A percentile compares a stretch with the other conserved stretches of the same genome.
These are phyloP conservation scores for Stenichneumon culpator DNA, from an alignment of 2,888 invertebrate species.

Conservation along the genomic window DNA sequence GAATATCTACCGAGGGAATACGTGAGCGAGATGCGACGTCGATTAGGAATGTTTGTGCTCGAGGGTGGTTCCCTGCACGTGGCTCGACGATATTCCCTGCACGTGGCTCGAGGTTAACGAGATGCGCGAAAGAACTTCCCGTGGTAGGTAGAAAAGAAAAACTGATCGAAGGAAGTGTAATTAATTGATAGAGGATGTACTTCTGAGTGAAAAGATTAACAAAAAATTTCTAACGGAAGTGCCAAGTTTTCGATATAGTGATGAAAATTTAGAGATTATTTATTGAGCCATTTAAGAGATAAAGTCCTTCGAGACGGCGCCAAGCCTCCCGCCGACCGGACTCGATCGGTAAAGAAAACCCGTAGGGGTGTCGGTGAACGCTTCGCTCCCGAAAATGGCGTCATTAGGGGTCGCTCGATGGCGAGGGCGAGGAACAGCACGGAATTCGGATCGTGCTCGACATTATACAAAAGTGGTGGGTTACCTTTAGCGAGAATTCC, in stretches of 20 bases:
- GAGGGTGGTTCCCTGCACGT: constrained; percentile 17
- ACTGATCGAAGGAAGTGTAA: neutral
- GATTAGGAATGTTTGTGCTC: constrained; percentile 47
- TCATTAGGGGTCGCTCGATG: constrained; percentile 81
- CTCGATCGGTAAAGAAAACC: neutral
- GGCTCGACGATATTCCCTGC: neutral
- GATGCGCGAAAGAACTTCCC: constrained; percentile 3
- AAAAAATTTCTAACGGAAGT: neutral
- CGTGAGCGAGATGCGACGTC: constrained; percentile 60
- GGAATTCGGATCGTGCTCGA: constrained; percentile 34
- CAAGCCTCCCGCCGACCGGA: neutral
- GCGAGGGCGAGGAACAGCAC: constrained; percentile 70
- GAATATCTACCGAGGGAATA: constrained; percentile 51
- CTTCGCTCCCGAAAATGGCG: constrained; percentile 64
- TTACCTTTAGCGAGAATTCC: constrained; percentile 71
- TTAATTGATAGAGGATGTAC: neutral
- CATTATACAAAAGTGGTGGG: constrained; percentile 12
- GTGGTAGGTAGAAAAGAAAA: too few species aligned
- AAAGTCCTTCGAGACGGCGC: neutral
- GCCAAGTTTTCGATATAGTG: neutral
- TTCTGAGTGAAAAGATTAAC: neutral
- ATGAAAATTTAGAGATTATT: neutral
- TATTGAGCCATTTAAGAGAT: neutral
- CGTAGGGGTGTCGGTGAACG: constrained; percentile 53
- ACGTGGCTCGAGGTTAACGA: constrained; percentile 18